phyloP scores from a whole-genome alignment of 2,113 vertebrate species.

The Verasper variegatus region DNA sequence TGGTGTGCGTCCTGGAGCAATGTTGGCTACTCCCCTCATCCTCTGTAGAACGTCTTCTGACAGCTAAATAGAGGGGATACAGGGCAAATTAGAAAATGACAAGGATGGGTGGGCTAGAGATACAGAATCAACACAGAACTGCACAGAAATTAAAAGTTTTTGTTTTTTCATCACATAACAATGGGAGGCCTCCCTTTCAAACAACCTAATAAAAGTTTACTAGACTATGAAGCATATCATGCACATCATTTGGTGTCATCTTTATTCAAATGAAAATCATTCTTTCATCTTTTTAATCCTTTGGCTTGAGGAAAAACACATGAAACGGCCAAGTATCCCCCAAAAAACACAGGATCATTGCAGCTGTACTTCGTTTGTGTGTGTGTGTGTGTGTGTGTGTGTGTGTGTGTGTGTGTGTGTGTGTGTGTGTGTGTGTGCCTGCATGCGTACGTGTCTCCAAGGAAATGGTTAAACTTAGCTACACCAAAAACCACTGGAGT shows the following conservation, averaged over 20 bases:
- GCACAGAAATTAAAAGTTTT: not conserved
- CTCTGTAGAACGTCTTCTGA: constrained; percentile 82
- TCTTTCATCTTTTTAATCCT: not conserved
- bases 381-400: constrained; percentile 9
- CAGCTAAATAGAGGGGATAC: constrained; percentile 54
- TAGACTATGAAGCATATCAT: not conserved
- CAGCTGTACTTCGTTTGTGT: not conserved
- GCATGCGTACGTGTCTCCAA: not conserved
- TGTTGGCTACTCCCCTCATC: constrained; percentile 78
- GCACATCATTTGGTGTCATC: not conserved
- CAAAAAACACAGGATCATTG: not conserved
- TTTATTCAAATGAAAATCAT: not conserved
- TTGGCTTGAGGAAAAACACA: not conserved
- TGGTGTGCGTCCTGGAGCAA: constrained; percentile 51
- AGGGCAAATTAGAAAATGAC: not conserved
- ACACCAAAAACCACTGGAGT: constrained; percentile 49
- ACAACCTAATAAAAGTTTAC: not conserved
- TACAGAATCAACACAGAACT: not conserved
- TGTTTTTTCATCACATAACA: not conserved
- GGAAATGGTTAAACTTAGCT: constrained; percentile 45
- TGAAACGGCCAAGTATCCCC: not conserved
- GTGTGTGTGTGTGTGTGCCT: not conserved
- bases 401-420: not conserved
- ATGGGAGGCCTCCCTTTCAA: not conserved
- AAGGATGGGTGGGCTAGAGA: not conserved